These are phyloP conservation scores for Montipora sp. DNA, from an alignment of 64 coral and sea anemone species.

Conservation along the genomic window DNA sequence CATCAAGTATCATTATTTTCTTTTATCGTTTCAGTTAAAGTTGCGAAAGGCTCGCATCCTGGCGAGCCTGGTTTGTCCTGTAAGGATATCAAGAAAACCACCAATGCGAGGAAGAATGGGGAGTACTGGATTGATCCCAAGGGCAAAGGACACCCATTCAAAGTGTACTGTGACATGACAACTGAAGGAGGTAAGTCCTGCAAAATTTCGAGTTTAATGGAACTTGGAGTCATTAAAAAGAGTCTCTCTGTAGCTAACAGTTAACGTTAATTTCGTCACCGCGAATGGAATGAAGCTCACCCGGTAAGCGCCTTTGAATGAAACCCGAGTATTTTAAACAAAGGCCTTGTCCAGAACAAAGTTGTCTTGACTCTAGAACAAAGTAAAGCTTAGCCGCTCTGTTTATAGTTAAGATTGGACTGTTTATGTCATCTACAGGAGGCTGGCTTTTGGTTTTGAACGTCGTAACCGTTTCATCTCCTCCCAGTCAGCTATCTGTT, in stretches of 20 bases:
- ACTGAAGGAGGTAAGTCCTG: slow-evolving; percentile 30
- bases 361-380: too few species aligned
- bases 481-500: neutral
- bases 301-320: too few species aligned
- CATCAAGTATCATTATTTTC: too few species aligned
- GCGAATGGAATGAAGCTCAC: too few species aligned
- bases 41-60: neutral
- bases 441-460: slow-evolving; percentile 42
- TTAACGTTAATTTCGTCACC: too few species aligned
- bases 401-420: too few species aligned
- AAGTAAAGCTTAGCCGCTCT: too few species aligned
- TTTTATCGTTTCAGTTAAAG: neutral
- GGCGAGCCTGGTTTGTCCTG: slow-evolving; percentile 9
- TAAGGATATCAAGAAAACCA: neutral
- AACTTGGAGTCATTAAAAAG: too few species aligned
- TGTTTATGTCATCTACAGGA: neutral
- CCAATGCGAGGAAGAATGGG: neutral
- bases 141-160: slow-evolving; percentile 4
- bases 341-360: too few species aligned
- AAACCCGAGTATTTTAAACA: too few species aligned
- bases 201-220: too few species aligned
- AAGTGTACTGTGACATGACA: slow-evolving; percentile 66
- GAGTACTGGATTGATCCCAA: slow-evolving; percentile 60
- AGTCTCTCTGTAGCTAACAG: too few species aligned
- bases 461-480: neutral